phyloP scores from a whole-genome alignment of 2,888 invertebrate species.

The Seira ritae region DNA sequence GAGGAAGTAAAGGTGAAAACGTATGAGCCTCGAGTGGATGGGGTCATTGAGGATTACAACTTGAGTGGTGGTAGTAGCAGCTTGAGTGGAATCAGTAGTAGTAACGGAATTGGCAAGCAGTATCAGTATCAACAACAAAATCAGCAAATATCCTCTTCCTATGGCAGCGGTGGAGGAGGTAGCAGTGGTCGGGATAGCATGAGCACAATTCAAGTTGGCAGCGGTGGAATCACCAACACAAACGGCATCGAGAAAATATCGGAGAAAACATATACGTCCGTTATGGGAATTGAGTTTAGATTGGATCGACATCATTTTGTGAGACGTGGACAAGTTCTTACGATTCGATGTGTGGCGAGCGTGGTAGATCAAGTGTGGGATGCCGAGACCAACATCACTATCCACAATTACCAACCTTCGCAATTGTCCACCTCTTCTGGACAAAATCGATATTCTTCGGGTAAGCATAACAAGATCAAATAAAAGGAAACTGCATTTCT shows the following conservation, averaged over 20 bases:
- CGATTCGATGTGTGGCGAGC: slow-evolving; percentile 60
- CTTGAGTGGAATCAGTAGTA: slow-evolving; percentile 36
- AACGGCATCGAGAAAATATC: background rate
- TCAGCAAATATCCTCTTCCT: slow-evolving; percentile 57
- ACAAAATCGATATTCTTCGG: slow-evolving; percentile 64
- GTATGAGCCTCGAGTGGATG: slow-evolving; percentile 56
- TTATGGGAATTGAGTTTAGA: slow-evolving; percentile 60
- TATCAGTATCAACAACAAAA: slow-evolving; percentile 59
- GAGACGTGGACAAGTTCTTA: slow-evolving; percentile 50
- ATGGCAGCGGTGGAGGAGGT: background rate
- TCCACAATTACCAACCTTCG: slow-evolving; percentile 54
- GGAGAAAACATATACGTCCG: slow-evolving; percentile 57
- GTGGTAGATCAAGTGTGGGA: slow-evolving; percentile 63
- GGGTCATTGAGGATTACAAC: slow-evolving; percentile 50
- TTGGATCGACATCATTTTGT: slow-evolving; percentile 52
- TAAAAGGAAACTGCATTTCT: background rate
- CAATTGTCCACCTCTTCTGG: slow-evolving; percentile 56
- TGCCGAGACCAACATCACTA: slow-evolving; percentile 56
- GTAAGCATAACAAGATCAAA: slow-evolving; percentile 32
- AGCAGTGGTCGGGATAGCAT: slow-evolving; percentile 22
- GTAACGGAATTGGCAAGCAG: slow-evolving; percentile 48
- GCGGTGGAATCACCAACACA: background rate
- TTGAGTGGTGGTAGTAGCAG: slow-evolving; percentile 32
- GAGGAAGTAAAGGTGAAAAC: slow-evolving; percentile 55
- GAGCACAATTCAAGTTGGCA: slow-evolving; percentile 27